Base-by-base conservation (phyloP, 2,888 invertebrate species). In the Cheilosia grossa region DNA sequence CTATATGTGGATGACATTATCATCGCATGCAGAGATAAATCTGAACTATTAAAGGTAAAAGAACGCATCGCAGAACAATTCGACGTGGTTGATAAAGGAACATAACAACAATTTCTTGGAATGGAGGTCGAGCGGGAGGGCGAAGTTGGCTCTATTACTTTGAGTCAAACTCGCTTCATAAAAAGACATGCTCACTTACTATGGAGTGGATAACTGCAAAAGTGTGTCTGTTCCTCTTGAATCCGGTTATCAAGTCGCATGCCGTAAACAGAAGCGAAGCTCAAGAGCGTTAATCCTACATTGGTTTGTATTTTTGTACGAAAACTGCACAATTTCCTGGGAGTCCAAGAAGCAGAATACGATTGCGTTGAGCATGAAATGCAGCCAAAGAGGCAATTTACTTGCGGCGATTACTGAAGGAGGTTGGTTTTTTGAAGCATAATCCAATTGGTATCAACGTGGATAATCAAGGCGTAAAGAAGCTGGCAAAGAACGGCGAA, bases 1-100 rank as follows among this genome's bases (percentile, higher is more conserved):
- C 9, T 81, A 74, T 81, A 74, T 66, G 82, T 70, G 47, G 83
- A 78, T 74, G 87, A 87, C 27, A 13, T 87, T 5, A 66, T 87
- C 9, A 69, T 87, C 49, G 85, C 79, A 27, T 67, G 53, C 33
- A 63, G 27, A 6, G 30, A 44, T 27, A 63, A 30, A 44, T 61
- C 61, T 10, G 27, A 61, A 61, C 47, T 44, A 13, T 5, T 59
- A 0, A 61, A 61, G 6, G 27, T 10, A 15, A 30, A 61, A 61
- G n/a, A 59, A 33, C 2, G 24, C 7, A 21, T 59, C 15, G 30
- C 42, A 61, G 42, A 44, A 19, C 61, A 61, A 47, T 64, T 64
- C 4, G 37, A 64, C 3, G 15, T 64, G 33, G 51, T 51, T 19
- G 64, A 64, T 21, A 51, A 64, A 19, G 64, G 33, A 15, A 9